Evolutionary conservation across 2,797 vertebrate species (phyloP), one percentile per base, ranked within the genome.

Genomic region (Malurus splendens): DNA sequence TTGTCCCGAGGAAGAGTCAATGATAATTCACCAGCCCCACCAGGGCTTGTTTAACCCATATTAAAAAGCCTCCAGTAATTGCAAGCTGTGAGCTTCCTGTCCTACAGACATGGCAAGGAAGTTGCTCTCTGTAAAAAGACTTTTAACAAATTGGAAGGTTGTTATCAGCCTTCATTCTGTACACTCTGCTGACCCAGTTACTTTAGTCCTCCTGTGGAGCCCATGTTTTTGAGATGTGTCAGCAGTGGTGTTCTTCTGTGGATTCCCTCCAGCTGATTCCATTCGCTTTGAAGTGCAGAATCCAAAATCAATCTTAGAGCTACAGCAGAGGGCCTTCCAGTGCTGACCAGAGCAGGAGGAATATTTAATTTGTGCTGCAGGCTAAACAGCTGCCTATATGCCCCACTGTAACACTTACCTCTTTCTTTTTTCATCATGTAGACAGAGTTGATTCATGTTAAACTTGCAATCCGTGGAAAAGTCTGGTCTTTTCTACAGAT

Each of bases 231-330:
- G 79, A 60, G 52, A 64, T 73, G 47, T 66, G 50, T 52, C 72
- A 83, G 65, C 41, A 62, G 32, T 14, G 33, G 10, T 70, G n/a
- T 16, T 66, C 60, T 85, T 25, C 52, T 79, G 45, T 82, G 55
- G 27, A 30, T 71, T 86, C 66, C 70, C 74, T 92, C 66, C 70
- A 86, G 57, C 59, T 55, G 62, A 84, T 52, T 84, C 55, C 55
- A 55, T 73, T 82, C 79, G 42, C 70, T 92, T 86, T 88, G 71
- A 93, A 92, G 59, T 45, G 17, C 70, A 81, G 62, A 59, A 62
- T 59, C 64, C 8, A 2, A 94, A 93, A 84, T 73, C 0, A 2
- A 65, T 33, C 28, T 54, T 14, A 54, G 30, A 84, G 52, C 30
- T 86, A 64, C 56, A 86, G 52, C 42, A 89, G 65, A 74, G 17